These are phyloP conservation scores for Drosophila kambysellisi DNA, from an alignment of 2,888 invertebrate species.

Conservation along the genomic window DNA sequence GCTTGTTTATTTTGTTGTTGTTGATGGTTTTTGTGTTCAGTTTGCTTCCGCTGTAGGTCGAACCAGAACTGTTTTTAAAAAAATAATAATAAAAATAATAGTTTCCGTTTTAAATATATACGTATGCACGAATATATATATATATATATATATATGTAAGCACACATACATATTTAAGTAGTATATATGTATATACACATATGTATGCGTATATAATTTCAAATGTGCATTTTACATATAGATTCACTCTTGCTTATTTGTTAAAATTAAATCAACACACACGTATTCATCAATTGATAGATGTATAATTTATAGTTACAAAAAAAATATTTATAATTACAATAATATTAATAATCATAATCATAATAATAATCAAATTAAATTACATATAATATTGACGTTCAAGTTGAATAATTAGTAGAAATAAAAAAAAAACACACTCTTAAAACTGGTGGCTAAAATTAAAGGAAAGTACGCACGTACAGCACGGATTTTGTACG, in stretches of 20 bases:
- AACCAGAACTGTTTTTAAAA: slow-evolving; percentile 51
- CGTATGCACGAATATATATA: not conserved
- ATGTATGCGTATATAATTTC: slow-evolving; percentile 51
- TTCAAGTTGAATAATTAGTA: slow-evolving; percentile 8
- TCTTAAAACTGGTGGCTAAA: slow-evolving; percentile 65
- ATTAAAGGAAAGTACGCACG: slow-evolving; percentile 70
- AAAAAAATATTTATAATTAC: slow-evolving; percentile 36
- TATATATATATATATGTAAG: slow-evolving; percentile 45
- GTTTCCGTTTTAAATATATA: slow-evolving; percentile 31
- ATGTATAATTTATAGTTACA: slow-evolving; percentile 23
- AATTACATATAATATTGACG: slow-evolving; percentile 37
- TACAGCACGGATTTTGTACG: slow-evolving; percentile 37
- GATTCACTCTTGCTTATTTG: slow-evolving; percentile 53
- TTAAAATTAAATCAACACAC: slow-evolving; percentile 50
- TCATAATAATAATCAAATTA: slow-evolving; percentile 21
- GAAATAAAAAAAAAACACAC: slow-evolving; percentile 38
- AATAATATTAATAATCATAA: slow-evolving; percentile 20
- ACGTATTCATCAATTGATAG: slow-evolving; percentile 35
- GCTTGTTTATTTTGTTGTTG: slow-evolving; percentile 61
- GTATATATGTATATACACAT: not conserved
- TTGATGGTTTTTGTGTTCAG: slow-evolving; percentile 36
- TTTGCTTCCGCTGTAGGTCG: slow-evolving; percentile 30
- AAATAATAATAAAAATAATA: slow-evolving; percentile 71
- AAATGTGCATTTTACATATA: slow-evolving; percentile 70
- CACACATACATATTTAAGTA: slow-evolving; percentile 1